Conservation (phyloP, 1,140 invertebrate species). For the Argopecten irradians region DNA sequence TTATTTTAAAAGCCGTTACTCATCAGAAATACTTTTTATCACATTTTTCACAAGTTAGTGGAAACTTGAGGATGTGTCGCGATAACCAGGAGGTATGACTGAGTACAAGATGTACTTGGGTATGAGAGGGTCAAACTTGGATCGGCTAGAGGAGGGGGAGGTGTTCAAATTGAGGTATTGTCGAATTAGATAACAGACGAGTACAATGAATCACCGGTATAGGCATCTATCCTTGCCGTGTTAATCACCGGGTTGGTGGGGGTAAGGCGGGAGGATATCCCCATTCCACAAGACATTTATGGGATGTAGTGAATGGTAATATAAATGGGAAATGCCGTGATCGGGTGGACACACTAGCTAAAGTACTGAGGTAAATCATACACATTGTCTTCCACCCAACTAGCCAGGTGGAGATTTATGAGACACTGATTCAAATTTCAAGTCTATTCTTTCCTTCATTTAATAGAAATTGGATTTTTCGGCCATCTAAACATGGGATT, state of each 20-base stretch:
- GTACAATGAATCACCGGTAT: not conserved
- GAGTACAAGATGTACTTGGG: not conserved
- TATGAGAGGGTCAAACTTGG: not conserved
- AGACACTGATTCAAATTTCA: not conserved
- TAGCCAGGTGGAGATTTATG: not conserved
- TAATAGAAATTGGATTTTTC: slow-evolving; percentile 23
- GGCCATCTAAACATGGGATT: slow-evolving; percentile 20
- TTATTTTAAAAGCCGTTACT: not conserved
- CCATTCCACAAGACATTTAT: slow-evolving; percentile 2
- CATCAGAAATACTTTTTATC: not conserved
- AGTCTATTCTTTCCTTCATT: not conserved
- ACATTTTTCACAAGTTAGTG: not conserved
- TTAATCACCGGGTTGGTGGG: not conserved
- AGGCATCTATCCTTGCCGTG: not conserved
- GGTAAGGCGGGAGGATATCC: not conserved
- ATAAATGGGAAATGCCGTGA: slow-evolving; percentile 22
- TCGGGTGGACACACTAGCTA: not conserved
- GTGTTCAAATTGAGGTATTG: not conserved
- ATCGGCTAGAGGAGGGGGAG: not conserved
- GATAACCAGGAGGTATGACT: not conserved
- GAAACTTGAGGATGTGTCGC: not conserved
- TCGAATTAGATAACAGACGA: not conserved
- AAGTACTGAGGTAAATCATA: not conserved
- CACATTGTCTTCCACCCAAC: not conserved
- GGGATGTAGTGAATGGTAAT: not conserved